A percentile compares a stretch with the other conserved stretches of the same genome.
phyloP scores from a whole-genome alignment of 1,140 invertebrate species.

The Stratiolaelaps scimitus region DNA sequence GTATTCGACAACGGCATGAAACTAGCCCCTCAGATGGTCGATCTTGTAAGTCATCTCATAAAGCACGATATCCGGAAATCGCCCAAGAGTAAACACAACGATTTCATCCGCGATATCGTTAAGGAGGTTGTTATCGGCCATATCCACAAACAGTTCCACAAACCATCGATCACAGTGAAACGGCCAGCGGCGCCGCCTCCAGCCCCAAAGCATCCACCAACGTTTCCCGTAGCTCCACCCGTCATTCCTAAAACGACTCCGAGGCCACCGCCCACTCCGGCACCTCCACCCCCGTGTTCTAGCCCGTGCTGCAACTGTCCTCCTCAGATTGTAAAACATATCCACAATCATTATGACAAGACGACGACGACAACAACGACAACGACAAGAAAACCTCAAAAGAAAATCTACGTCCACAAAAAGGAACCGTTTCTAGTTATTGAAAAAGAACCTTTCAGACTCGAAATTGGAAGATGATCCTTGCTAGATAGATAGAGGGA shows the following conservation, averaged over 20 bases:
- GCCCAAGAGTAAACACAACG: background rate
- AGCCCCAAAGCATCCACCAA: background rate
- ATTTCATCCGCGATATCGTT: background rate
- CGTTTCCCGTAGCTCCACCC: constrained; percentile 13
- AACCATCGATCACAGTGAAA: background rate
- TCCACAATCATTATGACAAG: constrained; percentile 21
- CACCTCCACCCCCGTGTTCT: background rate
- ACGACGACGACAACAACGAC: constrained; percentile 9
- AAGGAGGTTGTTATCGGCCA: constrained; percentile 9
- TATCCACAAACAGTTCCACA: constrained; percentile 11
- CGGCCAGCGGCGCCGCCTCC: background rate
- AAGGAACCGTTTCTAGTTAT: constrained; percentile 15
- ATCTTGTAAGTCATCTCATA: background rate
- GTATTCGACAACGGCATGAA: background rate
- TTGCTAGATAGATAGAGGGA: no score
- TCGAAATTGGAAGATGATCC: background rate
- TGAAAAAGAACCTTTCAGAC: constrained; percentile 12
- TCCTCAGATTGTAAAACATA: background rate
- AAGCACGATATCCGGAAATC: background rate
- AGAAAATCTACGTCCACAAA: background rate
- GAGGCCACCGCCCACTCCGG: background rate
- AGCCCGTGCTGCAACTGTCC: background rate
- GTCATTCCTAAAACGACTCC: constrained; percentile 12
- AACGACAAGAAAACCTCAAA: constrained; percentile 22
- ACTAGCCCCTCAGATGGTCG: constrained; percentile 21